phyloP scores from a whole-genome alignment of 2,888 invertebrate species.

The Aleiodes leptofemur region DNA sequence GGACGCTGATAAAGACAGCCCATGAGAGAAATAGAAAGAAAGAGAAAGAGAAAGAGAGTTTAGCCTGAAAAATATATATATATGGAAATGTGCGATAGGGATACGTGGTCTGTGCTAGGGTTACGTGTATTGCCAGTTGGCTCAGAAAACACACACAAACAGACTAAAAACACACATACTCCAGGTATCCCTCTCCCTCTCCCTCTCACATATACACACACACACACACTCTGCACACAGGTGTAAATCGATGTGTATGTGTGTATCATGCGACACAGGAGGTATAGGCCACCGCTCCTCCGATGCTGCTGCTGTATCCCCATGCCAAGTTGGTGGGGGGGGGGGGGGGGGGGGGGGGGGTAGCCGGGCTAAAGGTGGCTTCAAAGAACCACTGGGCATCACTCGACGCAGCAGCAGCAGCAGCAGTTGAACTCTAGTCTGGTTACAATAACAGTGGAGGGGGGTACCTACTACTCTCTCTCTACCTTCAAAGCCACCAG shows the following conservation, averaged over 20 bases:
- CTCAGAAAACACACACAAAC: too few species aligned
- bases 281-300: slow-evolving; percentile 38
- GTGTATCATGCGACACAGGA: slow-evolving; percentile 21
- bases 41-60: background rate
- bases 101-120: slow-evolving; percentile 20
- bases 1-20: slow-evolving; percentile 26
- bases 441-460: slow-evolving; percentile 3
- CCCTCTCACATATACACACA: background rate
- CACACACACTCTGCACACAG: too few species aligned
- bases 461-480: background rate
- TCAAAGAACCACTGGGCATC: slow-evolving; percentile 45
- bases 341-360: slow-evolving; percentile 3
- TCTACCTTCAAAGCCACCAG: background rate
- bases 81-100: slow-evolving; percentile 15
- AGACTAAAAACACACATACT: background rate
- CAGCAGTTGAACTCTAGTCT: slow-evolving; percentile 3
- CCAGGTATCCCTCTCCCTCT: background rate
- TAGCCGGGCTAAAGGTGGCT: slow-evolving; percentile 38
- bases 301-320: slow-evolving; percentile 48
- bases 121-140: slow-evolving; percentile 13
- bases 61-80: slow-evolving; percentile 14
- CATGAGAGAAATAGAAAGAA: background rate
- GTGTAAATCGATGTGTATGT: too few species aligned
- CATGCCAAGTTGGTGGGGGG: slow-evolving; percentile 18
- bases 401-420: slow-evolving; percentile 18